A percentile compares a stretch with the other conserved stretches of the same genome.
phyloP scores from a whole-genome alignment of 2,888 invertebrate species.

The Flabesymbios commensalis region DNA sequence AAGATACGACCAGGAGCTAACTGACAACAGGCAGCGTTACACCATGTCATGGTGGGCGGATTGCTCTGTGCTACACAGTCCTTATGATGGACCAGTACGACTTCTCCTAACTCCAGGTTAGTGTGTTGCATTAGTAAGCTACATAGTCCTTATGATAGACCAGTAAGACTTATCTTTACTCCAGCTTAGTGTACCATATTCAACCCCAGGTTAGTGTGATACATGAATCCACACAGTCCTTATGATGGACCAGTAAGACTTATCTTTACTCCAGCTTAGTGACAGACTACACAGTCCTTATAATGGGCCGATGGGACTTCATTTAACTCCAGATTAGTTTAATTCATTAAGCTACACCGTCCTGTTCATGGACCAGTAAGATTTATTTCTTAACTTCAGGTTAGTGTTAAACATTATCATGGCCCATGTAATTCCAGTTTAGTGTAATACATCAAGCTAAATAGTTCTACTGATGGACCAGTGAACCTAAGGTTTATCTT shows the following conservation, averaged over 20 bases:
- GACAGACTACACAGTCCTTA: constrained; percentile 92
- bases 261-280: constrained; percentile 45
- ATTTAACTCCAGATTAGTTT: constrained; percentile 48
- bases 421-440: too few relatives aligned
- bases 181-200: constrained; percentile 42
- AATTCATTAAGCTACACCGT: constrained; percentile 70
- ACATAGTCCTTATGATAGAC: constrained; percentile 87
- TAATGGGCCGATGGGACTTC: constrained; percentile 68
- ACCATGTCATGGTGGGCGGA: constrained; percentile 69
- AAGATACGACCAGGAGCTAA: constrained; percentile 52
- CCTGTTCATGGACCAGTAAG: too few relatives aligned
- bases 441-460: too few relatives aligned
- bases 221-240: constrained; percentile 86
- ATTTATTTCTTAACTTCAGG: too few relatives aligned
- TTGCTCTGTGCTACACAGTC: constrained; percentile 88
- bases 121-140: constrained; percentile 58
- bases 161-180: constrained; percentile 46
- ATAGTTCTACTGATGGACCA: too few relatives aligned
- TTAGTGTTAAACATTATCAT: too few relatives aligned
- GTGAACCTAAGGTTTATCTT: too few relatives aligned
- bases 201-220: constrained; percentile 71
- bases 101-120: constrained; percentile 51
- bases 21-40: constrained; percentile 52
- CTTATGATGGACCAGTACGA: constrained; percentile 75
- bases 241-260: constrained; percentile 72